Evolutionary conservation across 2,888 invertebrate species (phyloP).

Genomic region (Malthinus seriepunctatus): DNA sequence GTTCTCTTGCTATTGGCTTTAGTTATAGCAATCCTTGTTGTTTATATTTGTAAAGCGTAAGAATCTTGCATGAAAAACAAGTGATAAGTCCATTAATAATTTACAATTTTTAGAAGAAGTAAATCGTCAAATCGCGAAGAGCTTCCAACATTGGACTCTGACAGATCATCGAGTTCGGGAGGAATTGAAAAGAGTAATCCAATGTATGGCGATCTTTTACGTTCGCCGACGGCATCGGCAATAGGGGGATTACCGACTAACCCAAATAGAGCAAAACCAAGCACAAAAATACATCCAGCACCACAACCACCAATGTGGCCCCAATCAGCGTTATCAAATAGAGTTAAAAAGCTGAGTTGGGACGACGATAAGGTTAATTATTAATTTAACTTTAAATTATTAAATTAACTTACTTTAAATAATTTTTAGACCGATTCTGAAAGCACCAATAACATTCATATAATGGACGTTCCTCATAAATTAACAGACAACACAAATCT

Average conservation of each 20-base stretch:
- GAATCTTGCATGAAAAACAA: conserved; percentile 39
- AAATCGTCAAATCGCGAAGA: conserved; percentile 32
- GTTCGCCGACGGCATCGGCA: conserved; percentile 50
- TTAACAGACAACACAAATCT: conserved; percentile 61
- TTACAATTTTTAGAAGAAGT: conserved; percentile 15
- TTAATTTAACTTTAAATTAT: conserved; percentile 2
- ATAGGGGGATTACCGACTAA: conserved; percentile 53
- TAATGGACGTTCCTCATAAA: conserved; percentile 51
- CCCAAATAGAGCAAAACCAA: conserved; percentile 47
- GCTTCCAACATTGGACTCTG: conserved; percentile 40
- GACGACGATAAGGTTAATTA: conserved; percentile 60
- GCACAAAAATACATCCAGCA: conserved; percentile 56
- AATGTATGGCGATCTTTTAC: conserved; percentile 49
- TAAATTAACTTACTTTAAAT: conserved; percentile 4
- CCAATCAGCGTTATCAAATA: conserved; percentile 66
- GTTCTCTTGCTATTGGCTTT: conserved; percentile 74
- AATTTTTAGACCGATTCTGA: conserved; percentile 56
- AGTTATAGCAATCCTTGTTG: conserved; percentile 73
- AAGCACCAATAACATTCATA: conserved; percentile 56
- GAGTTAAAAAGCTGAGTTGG: conserved; percentile 81
- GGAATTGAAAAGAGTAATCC: conserved; percentile 46
- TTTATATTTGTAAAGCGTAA: conserved; percentile 77
- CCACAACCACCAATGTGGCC: conserved; percentile 65
- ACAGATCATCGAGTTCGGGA: conserved; percentile 43
- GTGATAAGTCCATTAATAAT: not conserved